These are phyloP conservation scores for Actias luna DNA, from an alignment of 2,888 invertebrate species.

Conservation along the genomic window DNA sequence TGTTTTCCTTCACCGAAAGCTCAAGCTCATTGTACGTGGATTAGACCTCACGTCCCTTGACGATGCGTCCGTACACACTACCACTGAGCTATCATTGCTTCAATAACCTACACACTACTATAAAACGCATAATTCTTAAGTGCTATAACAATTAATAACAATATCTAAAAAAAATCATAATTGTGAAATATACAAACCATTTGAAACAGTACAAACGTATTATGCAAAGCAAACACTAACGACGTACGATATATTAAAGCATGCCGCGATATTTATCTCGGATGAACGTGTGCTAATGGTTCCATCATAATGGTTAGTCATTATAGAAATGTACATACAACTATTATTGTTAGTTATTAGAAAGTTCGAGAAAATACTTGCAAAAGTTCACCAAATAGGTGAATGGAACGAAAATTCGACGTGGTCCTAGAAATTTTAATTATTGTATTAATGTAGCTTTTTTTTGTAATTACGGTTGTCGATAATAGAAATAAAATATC, in stretches of 20 bases:
- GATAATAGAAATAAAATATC: too few species aligned
- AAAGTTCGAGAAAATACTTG: not conserved
- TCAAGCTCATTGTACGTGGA: too few species aligned
- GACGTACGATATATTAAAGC: conserved; percentile 41
- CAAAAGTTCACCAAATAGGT: not conserved
- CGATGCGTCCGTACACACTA: too few species aligned
- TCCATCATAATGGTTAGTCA: conserved; percentile 30
- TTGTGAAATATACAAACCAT: not conserved
- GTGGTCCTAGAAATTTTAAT: not conserved
- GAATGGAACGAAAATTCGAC: not conserved
- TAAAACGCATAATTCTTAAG: too few species aligned
- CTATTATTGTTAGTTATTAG: conserved; percentile 1
- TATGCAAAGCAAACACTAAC: conserved; percentile 43
- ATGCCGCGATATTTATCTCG: conserved; percentile 31
- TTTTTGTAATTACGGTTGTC: too few species aligned
- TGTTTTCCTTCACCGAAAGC: too few species aligned
- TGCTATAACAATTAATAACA: too few species aligned
- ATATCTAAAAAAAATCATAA: not conserved
- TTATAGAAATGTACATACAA: conserved; percentile 27
- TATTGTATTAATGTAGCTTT: too few species aligned
- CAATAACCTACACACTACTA: too few species aligned
- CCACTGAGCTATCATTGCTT: too few species aligned
- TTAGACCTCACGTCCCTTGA: too few species aligned
- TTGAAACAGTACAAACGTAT: conserved; percentile 21
- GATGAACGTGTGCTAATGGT: conserved; percentile 35